A percentile compares a stretch with the other conserved stretches of the same genome.
Evolutionary conservation across 1,140 invertebrate genomes (phyloP).

Genomic region (Ostrea edulis): DNA sequence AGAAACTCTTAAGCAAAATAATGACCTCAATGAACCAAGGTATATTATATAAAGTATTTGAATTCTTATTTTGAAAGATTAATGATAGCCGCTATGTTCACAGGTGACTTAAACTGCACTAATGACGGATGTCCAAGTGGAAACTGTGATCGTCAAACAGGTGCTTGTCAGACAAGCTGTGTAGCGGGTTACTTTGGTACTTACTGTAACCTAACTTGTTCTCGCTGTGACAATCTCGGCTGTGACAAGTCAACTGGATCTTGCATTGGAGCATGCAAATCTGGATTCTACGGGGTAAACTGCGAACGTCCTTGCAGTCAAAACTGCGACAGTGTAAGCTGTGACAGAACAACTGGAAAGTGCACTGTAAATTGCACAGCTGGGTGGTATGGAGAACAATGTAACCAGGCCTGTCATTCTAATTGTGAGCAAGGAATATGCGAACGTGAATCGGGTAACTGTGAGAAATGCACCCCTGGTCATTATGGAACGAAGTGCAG

Average conservation of each 20-base stretch:
- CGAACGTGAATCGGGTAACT: slow-evolving; percentile 40
- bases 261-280: slow-evolving; percentile 41
- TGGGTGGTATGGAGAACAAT: slow-evolving; percentile 56
- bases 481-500: slow-evolving; percentile 43
- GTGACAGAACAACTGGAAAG: slow-evolving; percentile 48
- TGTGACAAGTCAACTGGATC: slow-evolving; percentile 40
- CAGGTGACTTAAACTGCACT: slow-evolving; percentile 44
- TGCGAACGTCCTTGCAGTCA: slow-evolving; percentile 8
- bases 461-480: slow-evolving; percentile 25
- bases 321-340: slow-evolving; percentile 50
- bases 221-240: slow-evolving; percentile 3
- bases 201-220: slow-evolving; percentile 54
- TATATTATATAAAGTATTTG: too few species aligned
- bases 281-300: slow-evolving; percentile 42
- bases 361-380: slow-evolving; percentile 56
- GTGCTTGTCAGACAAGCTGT: slow-evolving; percentile 37
- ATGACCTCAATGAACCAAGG: too few species aligned
- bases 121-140: slow-evolving; percentile 10
- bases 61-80: too few species aligned
- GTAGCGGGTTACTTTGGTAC: slow-evolving; percentile 39
- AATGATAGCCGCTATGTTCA: not conserved
- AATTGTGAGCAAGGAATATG: slow-evolving; percentile 38
- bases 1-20: too few species aligned
- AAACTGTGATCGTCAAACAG: slow-evolving; percentile 30
- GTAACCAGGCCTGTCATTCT: slow-evolving; percentile 14